Percentiles rank a stretch among this genome's conserved stretches.
phyloP scores from a whole-genome alignment of 2,113 vertebrate genomes.

The Hippocampus guttulatus region DNA sequence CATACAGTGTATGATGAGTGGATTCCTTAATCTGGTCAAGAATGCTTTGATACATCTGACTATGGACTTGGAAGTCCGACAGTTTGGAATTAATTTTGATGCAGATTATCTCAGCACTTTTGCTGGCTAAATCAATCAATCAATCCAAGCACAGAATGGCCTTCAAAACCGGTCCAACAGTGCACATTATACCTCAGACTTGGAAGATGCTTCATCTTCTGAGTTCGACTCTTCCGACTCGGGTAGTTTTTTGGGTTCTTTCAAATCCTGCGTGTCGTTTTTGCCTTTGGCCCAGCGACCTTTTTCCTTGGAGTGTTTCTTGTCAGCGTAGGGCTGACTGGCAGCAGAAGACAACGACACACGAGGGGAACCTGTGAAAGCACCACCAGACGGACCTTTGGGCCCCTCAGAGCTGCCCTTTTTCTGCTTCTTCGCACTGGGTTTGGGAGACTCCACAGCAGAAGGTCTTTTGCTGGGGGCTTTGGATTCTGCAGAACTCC shows the following conservation, averaged over 20 bases:
- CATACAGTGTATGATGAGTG: too few relatives aligned
- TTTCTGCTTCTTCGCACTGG: conserved; percentile 90
- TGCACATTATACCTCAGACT: conserved; percentile 83
- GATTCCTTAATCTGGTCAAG: neutral
- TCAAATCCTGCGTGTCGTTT: conserved; percentile 79
- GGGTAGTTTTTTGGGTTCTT: conserved; percentile 83
- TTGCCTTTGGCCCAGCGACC: conserved; percentile 83
- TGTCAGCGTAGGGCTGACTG: conserved; percentile 76
- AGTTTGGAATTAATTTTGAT: neutral
- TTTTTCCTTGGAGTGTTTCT: conserved; percentile 89
- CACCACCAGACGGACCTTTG: conserved; percentile 57
- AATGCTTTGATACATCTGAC: neutral
- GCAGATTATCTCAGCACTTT: too few relatives aligned
- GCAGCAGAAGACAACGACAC: conserved; percentile 73
- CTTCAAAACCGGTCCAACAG: neutral
- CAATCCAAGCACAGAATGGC: neutral
- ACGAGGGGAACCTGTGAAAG: conserved; percentile 80
- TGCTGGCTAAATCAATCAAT: too few relatives aligned
- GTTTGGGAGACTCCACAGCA: conserved; percentile 87
- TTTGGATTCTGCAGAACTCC: conserved; percentile 75
- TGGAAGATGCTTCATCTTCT: conserved; percentile 92
- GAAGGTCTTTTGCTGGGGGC: conserved; percentile 87
- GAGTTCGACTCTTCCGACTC: conserved; percentile 93
- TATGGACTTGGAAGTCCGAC: too few relatives aligned
- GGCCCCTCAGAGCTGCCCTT: conserved; percentile 86